These are phyloP conservation scores for Oreortyx pictus DNA, from an alignment of 2,797 vertebrate species.

Conservation along the genomic window DNA sequence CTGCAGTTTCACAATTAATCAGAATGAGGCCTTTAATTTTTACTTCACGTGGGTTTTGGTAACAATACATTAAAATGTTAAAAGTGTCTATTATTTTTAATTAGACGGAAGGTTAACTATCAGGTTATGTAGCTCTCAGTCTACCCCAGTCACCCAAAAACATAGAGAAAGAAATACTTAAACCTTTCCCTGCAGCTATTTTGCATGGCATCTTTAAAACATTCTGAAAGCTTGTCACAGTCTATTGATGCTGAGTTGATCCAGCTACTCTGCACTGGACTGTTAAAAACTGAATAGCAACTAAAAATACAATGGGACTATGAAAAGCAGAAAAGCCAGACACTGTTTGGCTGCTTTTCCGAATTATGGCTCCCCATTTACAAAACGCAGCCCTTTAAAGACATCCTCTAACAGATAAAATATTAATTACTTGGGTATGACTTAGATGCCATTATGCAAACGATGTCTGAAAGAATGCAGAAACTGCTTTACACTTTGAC, in stretches of 20 bases:
- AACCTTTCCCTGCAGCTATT: slow-evolving; percentile 15
- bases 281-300: neutral
- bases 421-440: neutral
- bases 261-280: neutral
- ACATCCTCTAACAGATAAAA: neutral
- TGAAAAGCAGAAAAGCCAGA: neutral
- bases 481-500: slow-evolving; percentile 4
- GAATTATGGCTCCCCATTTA: slow-evolving; percentile 21
- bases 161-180: slow-evolving; percentile 46
- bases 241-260: neutral
- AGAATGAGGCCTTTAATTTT: neutral
- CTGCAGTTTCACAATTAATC: neutral
- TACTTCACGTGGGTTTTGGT: neutral
- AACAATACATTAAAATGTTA: slow-evolving; percentile 8
- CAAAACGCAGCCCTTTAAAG: slow-evolving; percentile 22
- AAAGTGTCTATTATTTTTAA: slow-evolving; percentile 59
- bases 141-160: slow-evolving; percentile 54
- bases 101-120: slow-evolving; percentile 59
- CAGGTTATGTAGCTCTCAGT: slow-evolving; percentile 51
- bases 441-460: neutral
- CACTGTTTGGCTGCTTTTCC: neutral
- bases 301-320: neutral
- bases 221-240: neutral
- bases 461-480: neutral
- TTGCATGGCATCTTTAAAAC: neutral